Evolutionary conservation across 2,797 vertebrate species (phyloP).

Genomic region (Microcaecilia unicolor): DNA sequence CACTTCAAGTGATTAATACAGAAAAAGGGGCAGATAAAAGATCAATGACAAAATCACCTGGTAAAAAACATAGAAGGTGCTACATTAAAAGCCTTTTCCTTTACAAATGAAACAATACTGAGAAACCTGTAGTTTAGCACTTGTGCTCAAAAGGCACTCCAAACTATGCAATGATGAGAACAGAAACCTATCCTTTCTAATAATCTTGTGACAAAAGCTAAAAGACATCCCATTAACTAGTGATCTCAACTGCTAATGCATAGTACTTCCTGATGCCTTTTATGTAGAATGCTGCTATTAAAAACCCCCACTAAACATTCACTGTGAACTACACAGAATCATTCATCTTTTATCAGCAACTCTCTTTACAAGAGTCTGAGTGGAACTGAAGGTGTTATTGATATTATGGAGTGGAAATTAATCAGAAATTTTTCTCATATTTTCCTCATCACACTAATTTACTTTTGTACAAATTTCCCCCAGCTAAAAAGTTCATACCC

Average conservation of each 20-base stretch:
- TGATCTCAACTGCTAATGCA: slow-evolving; percentile 93
- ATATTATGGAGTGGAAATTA: slow-evolving; percentile 89
- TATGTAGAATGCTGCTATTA: slow-evolving; percentile 82
- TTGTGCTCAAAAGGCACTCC: slow-evolving; percentile 86
- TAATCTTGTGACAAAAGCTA: slow-evolving; percentile 99
- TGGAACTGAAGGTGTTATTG: slow-evolving; percentile 81
- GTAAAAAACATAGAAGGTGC: slow-evolving; percentile 83
- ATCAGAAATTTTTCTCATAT: slow-evolving; percentile 76
- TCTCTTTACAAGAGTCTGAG: slow-evolving; percentile 76
- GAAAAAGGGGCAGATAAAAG: slow-evolving; percentile 75
- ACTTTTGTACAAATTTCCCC: slow-evolving; percentile 70
- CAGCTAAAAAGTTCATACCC: slow-evolving; percentile 69
- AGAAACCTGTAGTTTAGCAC: slow-evolving; percentile 82
- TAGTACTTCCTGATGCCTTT: slow-evolving; percentile 87
- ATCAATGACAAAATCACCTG: slow-evolving; percentile 88
- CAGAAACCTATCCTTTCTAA: slow-evolving; percentile 91
- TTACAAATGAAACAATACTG: slow-evolving; percentile 60
- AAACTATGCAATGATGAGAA: slow-evolving; percentile 72
- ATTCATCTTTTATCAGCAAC: slow-evolving; percentile 91
- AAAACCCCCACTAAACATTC: slow-evolving; percentile 83
- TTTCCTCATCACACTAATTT: slow-evolving; percentile 72
- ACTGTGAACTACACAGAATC: slow-evolving; percentile 73
- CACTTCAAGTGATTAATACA: slow-evolving; percentile 89
- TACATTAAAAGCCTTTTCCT: slow-evolving; percentile 79
- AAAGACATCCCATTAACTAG: slow-evolving; percentile 98